A percentile compares a stretch with the other conserved stretches of the same genome.
These are phyloP conservation scores for Microctonus aethiopoides DNA, from an alignment of 2,888 invertebrate genomes.

Conservation along the genomic window DNA sequence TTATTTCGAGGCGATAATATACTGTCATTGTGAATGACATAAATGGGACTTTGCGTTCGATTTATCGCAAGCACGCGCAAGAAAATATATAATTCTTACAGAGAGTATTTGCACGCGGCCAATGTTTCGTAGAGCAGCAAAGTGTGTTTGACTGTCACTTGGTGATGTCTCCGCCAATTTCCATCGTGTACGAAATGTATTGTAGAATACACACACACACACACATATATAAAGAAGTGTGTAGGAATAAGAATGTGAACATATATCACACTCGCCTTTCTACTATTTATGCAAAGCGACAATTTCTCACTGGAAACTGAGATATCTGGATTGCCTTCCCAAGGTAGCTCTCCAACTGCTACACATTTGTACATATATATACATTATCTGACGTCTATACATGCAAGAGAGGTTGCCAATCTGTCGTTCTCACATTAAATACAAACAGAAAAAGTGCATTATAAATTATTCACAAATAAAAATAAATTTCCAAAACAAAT, in stretches of 20 bases:
- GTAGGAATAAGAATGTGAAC: too few relatives aligned
- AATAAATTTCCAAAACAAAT: too few relatives aligned
- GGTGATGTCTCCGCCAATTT: slow-evolving; percentile 1
- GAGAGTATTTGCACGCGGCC: too few relatives aligned
- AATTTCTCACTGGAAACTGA: slow-evolving; percentile 40
- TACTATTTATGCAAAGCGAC: slow-evolving; percentile 43
- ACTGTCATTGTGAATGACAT: background rate
- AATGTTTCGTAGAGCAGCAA: background rate
- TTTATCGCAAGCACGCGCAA: slow-evolving; percentile 13
- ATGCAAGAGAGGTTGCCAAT: slow-evolving; percentile 33
- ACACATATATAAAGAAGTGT: background rate
- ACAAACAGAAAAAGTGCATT: too few relatives aligned
- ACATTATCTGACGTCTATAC: slow-evolving; percentile 23
- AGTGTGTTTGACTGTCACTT: background rate
- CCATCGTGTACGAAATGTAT: background rate
- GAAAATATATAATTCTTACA: too few relatives aligned
- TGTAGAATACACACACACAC: background rate
- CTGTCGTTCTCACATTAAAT: too few relatives aligned
- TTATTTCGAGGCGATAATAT: background rate
- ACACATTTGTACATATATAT: too few relatives aligned
- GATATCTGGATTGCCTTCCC: slow-evolving; percentile 46
- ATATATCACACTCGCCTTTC: slow-evolving; percentile 13
- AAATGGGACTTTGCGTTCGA: background rate
- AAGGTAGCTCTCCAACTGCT: too few relatives aligned
- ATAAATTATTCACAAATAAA: too few relatives aligned